Evolutionary conservation across 1,140 invertebrate genomes (phyloP).

Genomic region (Drosophila lini): DNA sequence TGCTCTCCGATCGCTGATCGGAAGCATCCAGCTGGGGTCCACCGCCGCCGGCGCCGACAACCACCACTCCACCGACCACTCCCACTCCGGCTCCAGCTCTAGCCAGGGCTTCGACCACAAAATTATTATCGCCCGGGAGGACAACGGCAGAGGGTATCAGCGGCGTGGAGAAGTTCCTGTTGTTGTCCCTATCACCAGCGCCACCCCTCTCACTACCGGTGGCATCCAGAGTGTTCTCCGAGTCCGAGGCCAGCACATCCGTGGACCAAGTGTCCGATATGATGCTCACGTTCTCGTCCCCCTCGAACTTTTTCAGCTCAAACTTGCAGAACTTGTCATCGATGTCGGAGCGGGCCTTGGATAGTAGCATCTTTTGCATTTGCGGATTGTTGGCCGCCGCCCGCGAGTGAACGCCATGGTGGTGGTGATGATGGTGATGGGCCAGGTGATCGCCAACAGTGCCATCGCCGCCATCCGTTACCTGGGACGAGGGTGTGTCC

Average conservation of each 20-base stretch:
- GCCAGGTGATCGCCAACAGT: slow-evolving; percentile 61
- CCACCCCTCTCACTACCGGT: slow-evolving; percentile 77
- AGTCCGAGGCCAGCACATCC: slow-evolving; percentile 97
- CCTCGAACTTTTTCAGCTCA: slow-evolving; percentile 95
- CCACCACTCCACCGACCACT: background rate
- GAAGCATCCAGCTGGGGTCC: slow-evolving; percentile 88
- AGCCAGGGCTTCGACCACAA: slow-evolving; percentile 67
- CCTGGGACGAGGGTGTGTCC: slow-evolving; percentile 97
- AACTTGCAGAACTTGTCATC: slow-evolving; percentile 99
- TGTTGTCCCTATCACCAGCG: slow-evolving; percentile 80
- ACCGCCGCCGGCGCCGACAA: slow-evolving; percentile 4
- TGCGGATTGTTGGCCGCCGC: slow-evolving; percentile 84
- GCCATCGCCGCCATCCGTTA: slow-evolving; percentile 91
- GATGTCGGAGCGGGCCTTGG: slow-evolving; percentile 95
- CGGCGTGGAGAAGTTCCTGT: slow-evolving; percentile 84
- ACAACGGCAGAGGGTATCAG: slow-evolving; percentile 81
- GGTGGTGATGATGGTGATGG: slow-evolving; percentile 48
- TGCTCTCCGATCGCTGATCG: slow-evolving; percentile 96
- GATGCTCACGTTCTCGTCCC: slow-evolving; percentile 96
- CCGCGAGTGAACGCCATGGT: slow-evolving; percentile 84
- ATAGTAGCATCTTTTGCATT: slow-evolving; percentile 87
- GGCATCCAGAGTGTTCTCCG: slow-evolving; percentile 90
- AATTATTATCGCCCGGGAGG: slow-evolving; percentile 82
- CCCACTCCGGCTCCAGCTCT: slow-evolving; percentile 29
- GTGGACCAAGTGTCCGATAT: slow-evolving; percentile 99